phyloP scores from a whole-genome alignment of 2,888 invertebrate species.

The Drosophila mettleri region DNA sequence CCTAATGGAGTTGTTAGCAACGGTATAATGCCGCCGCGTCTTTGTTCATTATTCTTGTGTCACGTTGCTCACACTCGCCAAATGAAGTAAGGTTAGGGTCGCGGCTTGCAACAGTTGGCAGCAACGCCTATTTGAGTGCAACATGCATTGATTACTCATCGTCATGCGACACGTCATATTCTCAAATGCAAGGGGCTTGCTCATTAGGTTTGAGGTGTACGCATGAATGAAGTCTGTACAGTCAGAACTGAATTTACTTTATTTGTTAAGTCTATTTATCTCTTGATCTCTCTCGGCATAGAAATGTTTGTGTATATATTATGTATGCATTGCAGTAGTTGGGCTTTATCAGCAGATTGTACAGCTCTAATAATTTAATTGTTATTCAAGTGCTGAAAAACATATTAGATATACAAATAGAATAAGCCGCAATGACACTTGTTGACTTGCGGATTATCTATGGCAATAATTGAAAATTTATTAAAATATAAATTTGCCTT shows the following conservation, averaged over 20 bases:
- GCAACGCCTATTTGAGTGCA: slow-evolving; percentile 3
- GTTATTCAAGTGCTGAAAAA: slow-evolving; percentile 1
- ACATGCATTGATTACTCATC: slow-evolving; percentile 50
- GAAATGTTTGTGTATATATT: neutral
- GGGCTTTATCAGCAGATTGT: neutral
- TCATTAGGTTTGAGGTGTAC: slow-evolving; percentile 30
- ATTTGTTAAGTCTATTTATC: neutral
- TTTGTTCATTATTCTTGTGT: slow-evolving; percentile 17
- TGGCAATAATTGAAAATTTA: neutral
- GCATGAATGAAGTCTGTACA: slow-evolving; percentile 35
- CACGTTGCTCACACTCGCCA: slow-evolving; percentile 65
- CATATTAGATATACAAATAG: neutral
- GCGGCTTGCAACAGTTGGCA: slow-evolving; percentile 17
- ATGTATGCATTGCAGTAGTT: neutral
- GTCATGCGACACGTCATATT: slow-evolving; percentile 30
- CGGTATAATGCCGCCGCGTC: slow-evolving; percentile 20
- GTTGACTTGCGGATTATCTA: neutral
- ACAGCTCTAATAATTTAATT: neutral
- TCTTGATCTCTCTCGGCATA: neutral
- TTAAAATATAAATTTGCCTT: neutral
- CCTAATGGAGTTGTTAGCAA: slow-evolving; percentile 65
- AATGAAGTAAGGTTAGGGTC: slow-evolving; percentile 40
- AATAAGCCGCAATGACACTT: slow-evolving; percentile 1
- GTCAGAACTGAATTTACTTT: slow-evolving; percentile 5
- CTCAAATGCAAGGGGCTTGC: slow-evolving; percentile 26